Percentiles rank a stretch among this genome's conserved stretches.
phyloP scores from a whole-genome alignment of 2,113 vertebrate species.

The Marcusenius ussheri region DNA sequence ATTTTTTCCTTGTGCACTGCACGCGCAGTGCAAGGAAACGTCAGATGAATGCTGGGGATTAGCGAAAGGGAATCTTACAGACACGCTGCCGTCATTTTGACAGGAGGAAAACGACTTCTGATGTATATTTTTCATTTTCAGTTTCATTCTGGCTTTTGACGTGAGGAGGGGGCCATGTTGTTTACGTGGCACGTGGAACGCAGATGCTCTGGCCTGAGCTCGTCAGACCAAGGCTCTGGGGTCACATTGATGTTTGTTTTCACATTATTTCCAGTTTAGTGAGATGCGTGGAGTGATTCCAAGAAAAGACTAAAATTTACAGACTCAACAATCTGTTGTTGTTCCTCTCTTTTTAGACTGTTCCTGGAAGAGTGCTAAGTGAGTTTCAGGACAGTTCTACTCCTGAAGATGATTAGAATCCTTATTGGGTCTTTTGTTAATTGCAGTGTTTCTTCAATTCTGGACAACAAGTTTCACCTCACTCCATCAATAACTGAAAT shows the following conservation, averaged over 20 bases:
- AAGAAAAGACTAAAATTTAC: neutral
- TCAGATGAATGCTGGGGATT: neutral
- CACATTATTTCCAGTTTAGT: neutral
- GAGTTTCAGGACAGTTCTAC: neutral
- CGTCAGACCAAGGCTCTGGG: neutral
- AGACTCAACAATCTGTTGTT: neutral
- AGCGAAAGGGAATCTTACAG: neutral
- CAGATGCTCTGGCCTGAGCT: neutral
- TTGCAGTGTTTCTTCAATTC: neutral
- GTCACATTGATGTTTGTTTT: neutral
- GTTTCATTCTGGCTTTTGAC: neutral
- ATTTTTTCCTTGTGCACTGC: constrained; percentile 17
- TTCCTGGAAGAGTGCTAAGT: neutral
- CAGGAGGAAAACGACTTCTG: neutral
- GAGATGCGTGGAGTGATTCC: neutral
- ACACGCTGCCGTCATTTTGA: neutral
- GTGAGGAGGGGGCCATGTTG: neutral
- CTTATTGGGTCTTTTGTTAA: neutral
- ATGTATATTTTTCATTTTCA: neutral
- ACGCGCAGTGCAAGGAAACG: neutral
- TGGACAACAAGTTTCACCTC: neutral
- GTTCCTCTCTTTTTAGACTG: neutral
- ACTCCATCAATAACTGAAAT: neutral
- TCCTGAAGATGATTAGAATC: neutral
- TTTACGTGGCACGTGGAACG: neutral